A percentile compares a stretch with the other conserved stretches of the same genome.
phyloP scores from a whole-genome alignment of 2,888 invertebrate species.

The Sarcophaga carnaria region DNA sequence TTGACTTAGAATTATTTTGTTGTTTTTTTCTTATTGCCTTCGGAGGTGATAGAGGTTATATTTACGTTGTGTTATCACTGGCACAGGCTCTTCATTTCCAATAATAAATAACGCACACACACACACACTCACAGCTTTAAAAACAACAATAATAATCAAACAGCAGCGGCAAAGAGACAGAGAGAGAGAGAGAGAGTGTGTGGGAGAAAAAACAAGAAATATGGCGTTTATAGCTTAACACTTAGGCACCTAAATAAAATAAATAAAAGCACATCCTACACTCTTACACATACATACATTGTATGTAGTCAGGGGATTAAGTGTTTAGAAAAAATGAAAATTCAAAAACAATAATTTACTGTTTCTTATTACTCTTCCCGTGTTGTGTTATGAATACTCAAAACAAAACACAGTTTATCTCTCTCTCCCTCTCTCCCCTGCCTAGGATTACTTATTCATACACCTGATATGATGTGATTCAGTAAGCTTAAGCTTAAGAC shows the following conservation, averaged over 20 bases:
- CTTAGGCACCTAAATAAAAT: conserved; percentile 50
- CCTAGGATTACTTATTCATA: too few species aligned
- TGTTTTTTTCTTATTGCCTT: neutral
- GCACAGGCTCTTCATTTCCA: too few species aligned
- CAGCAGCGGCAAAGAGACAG: too few species aligned
- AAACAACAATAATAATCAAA: neutral
- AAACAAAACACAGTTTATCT: too few species aligned
- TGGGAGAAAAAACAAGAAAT: conserved; percentile 20
- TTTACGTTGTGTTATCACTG: neutral
- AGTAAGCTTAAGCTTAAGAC: conserved; percentile 7
- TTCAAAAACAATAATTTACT: conserved; percentile 19
- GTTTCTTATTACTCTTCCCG: neutral
- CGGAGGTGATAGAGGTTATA: too few species aligned
- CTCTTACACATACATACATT: neutral
- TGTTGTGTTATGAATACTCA: neutral
- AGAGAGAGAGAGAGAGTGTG: too few species aligned
- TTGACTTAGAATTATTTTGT: neutral
- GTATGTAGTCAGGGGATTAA: conserved; percentile 14
- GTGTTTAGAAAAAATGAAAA: conserved; percentile 31
- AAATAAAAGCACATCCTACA: neutral
- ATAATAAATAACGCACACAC: neutral
- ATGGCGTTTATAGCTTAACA: conserved; percentile 51
- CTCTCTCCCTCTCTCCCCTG: too few species aligned
- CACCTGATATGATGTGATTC: neutral
- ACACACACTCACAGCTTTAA: neutral